Conservation (phyloP, 1,140 invertebrate genomes). For the Wasmannia auropunctata region DNA sequence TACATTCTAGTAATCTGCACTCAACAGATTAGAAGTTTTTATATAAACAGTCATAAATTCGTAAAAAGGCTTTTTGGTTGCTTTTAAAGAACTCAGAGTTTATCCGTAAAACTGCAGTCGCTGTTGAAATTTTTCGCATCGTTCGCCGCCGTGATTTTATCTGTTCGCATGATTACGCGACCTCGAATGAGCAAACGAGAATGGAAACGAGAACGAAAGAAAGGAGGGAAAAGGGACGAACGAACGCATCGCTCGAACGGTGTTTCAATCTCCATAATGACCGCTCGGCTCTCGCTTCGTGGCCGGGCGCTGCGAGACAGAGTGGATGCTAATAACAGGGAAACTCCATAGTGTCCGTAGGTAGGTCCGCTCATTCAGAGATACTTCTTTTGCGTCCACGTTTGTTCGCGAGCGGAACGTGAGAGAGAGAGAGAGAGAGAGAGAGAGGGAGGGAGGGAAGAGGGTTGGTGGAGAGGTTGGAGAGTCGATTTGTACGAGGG, state of each 20-base stretch:
- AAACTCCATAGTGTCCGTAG: conserved; percentile 76
- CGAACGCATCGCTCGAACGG: conserved; percentile 72
- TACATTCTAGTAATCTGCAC: not conserved
- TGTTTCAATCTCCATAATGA: conserved; percentile 82
- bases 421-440: conserved; percentile 16
- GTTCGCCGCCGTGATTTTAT: not conserved
- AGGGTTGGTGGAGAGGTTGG: conserved; percentile 6
- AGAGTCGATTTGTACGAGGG: conserved; percentile 1
- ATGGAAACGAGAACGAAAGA: not conserved
- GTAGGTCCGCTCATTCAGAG: conserved; percentile 76
- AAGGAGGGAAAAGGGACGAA: conserved; percentile 26
- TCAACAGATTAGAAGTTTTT: not conserved
- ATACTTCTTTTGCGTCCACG: conserved; percentile 77
- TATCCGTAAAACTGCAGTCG: not conserved
- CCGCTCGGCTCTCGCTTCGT: conserved; percentile 69
- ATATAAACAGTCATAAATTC: not conserved
- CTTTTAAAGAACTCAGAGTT: not conserved
- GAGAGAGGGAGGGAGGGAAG: conserved; percentile 13
- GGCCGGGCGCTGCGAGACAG: conserved; percentile 63
- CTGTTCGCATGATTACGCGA: conserved; percentile 16
- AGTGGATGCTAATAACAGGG: conserved; percentile 80
- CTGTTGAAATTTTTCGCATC: not conserved
- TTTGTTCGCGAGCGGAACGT: conserved; percentile 70
- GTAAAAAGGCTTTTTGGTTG: not conserved
- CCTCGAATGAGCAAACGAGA: conserved; percentile 18